Base-by-base conservation (phyloP, 2,797 vertebrate genomes). In the Eospalax fontanierii region DNA sequence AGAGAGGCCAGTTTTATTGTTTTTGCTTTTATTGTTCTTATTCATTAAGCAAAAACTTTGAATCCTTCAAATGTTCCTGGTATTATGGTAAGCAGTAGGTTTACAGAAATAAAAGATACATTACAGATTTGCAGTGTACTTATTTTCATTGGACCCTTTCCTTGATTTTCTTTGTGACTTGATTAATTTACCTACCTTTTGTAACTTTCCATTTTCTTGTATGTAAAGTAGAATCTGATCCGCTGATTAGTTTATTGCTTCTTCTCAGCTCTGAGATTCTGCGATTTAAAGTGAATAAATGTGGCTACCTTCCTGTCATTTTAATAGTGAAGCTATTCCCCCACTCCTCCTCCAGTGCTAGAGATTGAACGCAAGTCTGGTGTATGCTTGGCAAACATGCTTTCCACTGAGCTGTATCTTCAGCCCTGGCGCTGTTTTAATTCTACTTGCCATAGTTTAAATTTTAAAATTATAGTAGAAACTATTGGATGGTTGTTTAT, bases 31-130 rank as follows among this genome's bases (percentile, higher is more conserved):
- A 63, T 63, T 83, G 7, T 61, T 89, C 18, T 92, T 86, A 50
- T 46, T 95, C 30, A 85, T 46, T 93, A 70, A 95, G 74, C 83
- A 83, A 35, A 95, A 88, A 24, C 26, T 89, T 97, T 92, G 91
- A 87, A 57, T 80, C 43, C 11, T 59, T 85, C 18, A 75, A 63
- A 16, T 73, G 43, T 74, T 87, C 30, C 46, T 59, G 35, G 73
- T 24, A 10, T 87, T 92, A 30, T 54, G 21, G 24, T 73, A 78
- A 74, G 46, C 33, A 87, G 0, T 89, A 30, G 18, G 15, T 74
- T 95, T 85, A 87, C 35, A 38, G 78, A 87, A 79, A 70, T 86
- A 73, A 89, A 68, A 82, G 21, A 26, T 90, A 50, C 4, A 35
- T 90, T 84, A 85, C 30, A n/a, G 80, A 35, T 26, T n/a, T 71